Evolutionary conservation across 2,113 vertebrate genomes (phyloP).

Genomic region (Narcine bancroftii): DNA sequence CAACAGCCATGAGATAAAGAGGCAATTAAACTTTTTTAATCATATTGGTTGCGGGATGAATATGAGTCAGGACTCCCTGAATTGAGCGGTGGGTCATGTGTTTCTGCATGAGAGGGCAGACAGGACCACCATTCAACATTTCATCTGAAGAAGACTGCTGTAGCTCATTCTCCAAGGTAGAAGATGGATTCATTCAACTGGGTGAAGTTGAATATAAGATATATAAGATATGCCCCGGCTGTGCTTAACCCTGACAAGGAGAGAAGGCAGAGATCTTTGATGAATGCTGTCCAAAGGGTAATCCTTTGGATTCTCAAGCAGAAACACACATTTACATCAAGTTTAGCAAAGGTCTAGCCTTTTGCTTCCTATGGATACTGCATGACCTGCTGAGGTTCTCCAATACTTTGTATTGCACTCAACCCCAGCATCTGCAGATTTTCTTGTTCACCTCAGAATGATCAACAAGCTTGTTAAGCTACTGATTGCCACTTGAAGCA

Average conservation of each 20-base stretch:
- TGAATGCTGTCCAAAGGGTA: too few relatives aligned
- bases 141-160: background rate
- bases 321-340: too few relatives aligned
- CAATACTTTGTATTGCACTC: too few relatives aligned
- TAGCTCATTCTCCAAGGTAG: background rate
- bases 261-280: too few relatives aligned
- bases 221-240: background rate
- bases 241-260: background rate
- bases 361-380: too few relatives aligned
- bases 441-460: too few relatives aligned
- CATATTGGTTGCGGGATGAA: background rate
- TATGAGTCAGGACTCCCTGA: background rate
- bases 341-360: too few relatives aligned
- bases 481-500: too few relatives aligned
- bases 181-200: background rate
- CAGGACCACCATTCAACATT: background rate
- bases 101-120: background rate
- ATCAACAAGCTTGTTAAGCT: too few relatives aligned
- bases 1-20: background rate
- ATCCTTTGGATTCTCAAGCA: too few relatives aligned
- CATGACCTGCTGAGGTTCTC: too few relatives aligned
- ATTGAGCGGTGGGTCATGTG: background rate
- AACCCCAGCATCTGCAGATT: too few relatives aligned
- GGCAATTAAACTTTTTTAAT: background rate
- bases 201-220: background rate